These are phyloP conservation scores for Meteorus colon DNA, from an alignment of 2,888 invertebrate genomes.

Conservation along the genomic window DNA sequence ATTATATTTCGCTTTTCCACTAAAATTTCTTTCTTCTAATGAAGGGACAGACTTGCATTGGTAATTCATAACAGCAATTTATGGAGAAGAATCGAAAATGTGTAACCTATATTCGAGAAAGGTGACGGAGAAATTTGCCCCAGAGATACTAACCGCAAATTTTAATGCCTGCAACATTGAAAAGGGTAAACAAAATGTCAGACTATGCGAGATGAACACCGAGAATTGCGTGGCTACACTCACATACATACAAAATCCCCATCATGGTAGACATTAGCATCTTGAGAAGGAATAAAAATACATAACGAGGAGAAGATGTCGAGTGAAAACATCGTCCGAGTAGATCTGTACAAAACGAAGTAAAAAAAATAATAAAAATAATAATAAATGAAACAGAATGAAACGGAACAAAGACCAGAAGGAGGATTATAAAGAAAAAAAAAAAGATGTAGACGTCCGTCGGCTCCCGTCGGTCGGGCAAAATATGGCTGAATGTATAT, in stretches of 20 bases:
- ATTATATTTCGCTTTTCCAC: too few relatives aligned
- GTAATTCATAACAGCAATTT: too few relatives aligned
- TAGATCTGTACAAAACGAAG: not conserved
- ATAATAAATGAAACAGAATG: not conserved
- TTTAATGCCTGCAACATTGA: slow-evolving; percentile 24
- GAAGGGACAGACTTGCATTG: too few relatives aligned
- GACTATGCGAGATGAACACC: slow-evolving; percentile 1
- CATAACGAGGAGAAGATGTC: slow-evolving; percentile 38
- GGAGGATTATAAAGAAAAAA: not conserved
- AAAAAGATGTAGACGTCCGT: slow-evolving; percentile 22
- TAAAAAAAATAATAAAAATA: slow-evolving; percentile 12
- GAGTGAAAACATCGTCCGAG: slow-evolving; percentile 27
- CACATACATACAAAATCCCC: not conserved
- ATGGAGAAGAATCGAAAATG: too few relatives aligned
- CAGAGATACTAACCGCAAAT: not conserved
- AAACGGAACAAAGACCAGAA: not conserved
- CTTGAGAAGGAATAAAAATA: slow-evolving; percentile 17
- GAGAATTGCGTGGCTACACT: not conserved
- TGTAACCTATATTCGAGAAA: too few relatives aligned
- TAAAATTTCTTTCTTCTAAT: too few relatives aligned
- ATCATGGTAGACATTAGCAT: slow-evolving; percentile 27
- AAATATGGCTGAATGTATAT: slow-evolving; percentile 3
- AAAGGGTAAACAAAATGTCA: slow-evolving; percentile 35
- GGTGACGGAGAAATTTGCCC: not conserved
- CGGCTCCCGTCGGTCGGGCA: slow-evolving; percentile 39